These are phyloP conservation scores for Drosophila auraria DNA, from an alignment of 1,140 invertebrate species.

Conservation along the genomic window DNA sequence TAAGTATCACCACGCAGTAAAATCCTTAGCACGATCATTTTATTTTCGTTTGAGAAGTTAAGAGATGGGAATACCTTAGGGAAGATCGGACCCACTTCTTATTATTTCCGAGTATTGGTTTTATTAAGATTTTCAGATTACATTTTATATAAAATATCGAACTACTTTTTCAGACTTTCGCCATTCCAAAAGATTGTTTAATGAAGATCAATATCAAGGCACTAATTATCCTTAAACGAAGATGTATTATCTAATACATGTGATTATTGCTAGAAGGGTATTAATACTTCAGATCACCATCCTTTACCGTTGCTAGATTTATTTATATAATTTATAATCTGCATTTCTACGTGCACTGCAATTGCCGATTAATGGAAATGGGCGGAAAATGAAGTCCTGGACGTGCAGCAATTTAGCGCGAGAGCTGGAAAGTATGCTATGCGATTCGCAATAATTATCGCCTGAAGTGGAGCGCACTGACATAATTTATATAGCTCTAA, in stretches of 20 bases:
- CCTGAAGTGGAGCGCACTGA: slow-evolving; percentile 21
- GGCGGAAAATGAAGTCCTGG: slow-evolving; percentile 7
- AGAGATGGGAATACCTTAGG: not conserved
- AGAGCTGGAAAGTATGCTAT: slow-evolving; percentile 41
- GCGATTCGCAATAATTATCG: slow-evolving; percentile 12
- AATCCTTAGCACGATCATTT: not conserved
- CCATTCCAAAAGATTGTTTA: no score
- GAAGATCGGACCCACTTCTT: not conserved
- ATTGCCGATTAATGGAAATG: not conserved
- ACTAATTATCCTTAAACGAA: not conserved
- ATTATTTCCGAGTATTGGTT: not conserved
- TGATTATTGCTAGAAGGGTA: not conserved
- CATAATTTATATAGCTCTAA: slow-evolving; percentile 45
- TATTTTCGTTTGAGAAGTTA: not conserved
- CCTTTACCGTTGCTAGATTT: not conserved
- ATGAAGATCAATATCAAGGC: not conserved
- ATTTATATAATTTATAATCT: slow-evolving; percentile 15
- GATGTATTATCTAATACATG: not conserved
- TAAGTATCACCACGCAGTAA: not conserved
- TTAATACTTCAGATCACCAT: not conserved
- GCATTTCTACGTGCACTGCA: slow-evolving; percentile 6
- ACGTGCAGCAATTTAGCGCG: slow-evolving; percentile 15
- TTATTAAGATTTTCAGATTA: not conserved
- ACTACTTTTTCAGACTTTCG: no score
- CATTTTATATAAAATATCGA: no score